phyloP scores from a whole-genome alignment of 2,888 invertebrate species.

The Margaritifera margaritifera region DNA sequence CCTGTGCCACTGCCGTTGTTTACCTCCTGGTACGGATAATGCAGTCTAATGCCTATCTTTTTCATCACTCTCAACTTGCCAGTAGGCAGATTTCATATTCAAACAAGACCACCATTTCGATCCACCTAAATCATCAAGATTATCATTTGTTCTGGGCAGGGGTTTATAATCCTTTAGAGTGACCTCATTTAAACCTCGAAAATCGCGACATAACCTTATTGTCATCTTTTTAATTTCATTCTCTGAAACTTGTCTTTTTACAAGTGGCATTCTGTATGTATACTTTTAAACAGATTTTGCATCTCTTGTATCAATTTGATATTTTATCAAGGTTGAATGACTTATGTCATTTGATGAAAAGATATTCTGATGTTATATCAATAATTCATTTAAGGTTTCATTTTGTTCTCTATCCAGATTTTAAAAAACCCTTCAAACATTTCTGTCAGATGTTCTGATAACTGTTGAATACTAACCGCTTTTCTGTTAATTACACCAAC shows the following conservation, averaged over 20 bases:
- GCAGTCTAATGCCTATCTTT: slow-evolving; percentile 11
- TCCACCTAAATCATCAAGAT: slow-evolving; percentile 21
- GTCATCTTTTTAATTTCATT: slow-evolving; percentile 26
- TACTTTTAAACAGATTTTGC: slow-evolving; percentile 21
- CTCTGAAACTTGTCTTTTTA: slow-evolving; percentile 1
- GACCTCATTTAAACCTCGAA: slow-evolving; percentile 14
- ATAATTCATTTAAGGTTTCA: not conserved
- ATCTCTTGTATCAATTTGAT: slow-evolving; percentile 14
- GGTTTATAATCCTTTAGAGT: slow-evolving; percentile 24
- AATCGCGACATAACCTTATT: slow-evolving; percentile 22
- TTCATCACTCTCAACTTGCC: slow-evolving; percentile 18
- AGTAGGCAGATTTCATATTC: slow-evolving; percentile 24
- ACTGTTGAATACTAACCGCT: not conserved
- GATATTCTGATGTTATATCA: slow-evolving; percentile 5
- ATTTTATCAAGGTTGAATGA: slow-evolving; percentile 9
- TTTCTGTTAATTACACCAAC: not conserved
- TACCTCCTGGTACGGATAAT: slow-evolving; percentile 12
- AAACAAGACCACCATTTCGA: slow-evolving; percentile 1
- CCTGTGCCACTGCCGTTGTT: slow-evolving; percentile 16
- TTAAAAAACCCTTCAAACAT: slow-evolving; percentile 7
- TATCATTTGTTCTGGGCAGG: slow-evolving; percentile 30
- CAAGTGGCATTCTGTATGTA: slow-evolving; percentile 23
- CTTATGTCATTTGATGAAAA: slow-evolving; percentile 15
- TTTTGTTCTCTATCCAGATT: slow-evolving; percentile 7
- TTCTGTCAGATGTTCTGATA: too few species aligned